phyloP scores from a whole-genome alignment of 2,797 vertebrate genomes.

The Pteropus rufus region DNA sequence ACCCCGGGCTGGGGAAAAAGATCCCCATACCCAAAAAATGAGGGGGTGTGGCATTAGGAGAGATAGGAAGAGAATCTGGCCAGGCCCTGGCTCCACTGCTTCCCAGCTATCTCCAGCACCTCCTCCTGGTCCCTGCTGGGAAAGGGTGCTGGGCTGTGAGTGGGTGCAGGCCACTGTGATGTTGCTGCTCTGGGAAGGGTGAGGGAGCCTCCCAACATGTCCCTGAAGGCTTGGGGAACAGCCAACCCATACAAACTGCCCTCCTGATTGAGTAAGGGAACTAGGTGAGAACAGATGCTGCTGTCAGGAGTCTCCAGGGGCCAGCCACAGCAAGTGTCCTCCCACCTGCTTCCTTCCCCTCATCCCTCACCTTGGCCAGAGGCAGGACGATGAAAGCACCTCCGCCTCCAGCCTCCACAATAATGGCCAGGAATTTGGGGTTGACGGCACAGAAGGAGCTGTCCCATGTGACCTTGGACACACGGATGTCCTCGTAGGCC shows the following conservation, averaged over 20 bases:
- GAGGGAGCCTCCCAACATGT: neutral
- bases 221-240: neutral
- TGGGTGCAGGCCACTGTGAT: neutral
- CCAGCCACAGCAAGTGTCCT: neutral
- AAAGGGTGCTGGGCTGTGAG: neutral
- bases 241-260: neutral
- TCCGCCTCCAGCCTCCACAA: conserved; percentile 95
- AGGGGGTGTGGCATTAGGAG: neutral
- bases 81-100: neutral
- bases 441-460: conserved; percentile 98
- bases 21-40: neutral
- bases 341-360: neutral
- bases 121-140: neutral
- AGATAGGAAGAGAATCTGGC: neutral
- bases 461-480: conserved; percentile 99
- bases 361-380: conserved; percentile 88
- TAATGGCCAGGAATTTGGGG: conserved; percentile 98
- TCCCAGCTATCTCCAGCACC: neutral
- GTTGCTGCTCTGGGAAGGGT: neutral
- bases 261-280: neutral
- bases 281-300: neutral
- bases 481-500: conserved; percentile 97
- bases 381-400: conserved; percentile 95
- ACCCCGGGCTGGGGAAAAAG: neutral
- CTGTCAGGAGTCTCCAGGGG: neutral